A percentile compares a stretch with the other conserved stretches of the same genome.
Conservation (phyloP, 2,113 vertebrate genomes). For the Salvelinus namaycush region DNA sequence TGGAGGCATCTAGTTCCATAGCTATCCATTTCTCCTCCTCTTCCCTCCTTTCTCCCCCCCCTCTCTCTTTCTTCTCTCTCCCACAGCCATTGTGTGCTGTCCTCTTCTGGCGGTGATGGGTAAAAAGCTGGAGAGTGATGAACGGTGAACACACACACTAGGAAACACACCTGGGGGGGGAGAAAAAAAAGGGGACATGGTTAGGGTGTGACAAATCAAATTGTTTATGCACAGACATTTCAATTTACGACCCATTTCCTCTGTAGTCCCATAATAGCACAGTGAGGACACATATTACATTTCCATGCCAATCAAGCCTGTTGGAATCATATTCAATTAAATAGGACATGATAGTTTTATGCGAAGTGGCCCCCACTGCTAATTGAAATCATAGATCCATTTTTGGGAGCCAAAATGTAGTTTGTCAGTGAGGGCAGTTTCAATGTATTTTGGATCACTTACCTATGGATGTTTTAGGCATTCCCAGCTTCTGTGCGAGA, state of each 20-base stretch:
- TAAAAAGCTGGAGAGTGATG: neutral
- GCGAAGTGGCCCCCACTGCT: neutral
- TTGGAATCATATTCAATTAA: neutral
- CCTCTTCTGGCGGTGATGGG: neutral
- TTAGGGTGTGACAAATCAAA: neutral
- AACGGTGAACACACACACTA: slow-evolving; percentile 41
- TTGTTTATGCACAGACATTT: neutral
- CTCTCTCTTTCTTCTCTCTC: slow-evolving; percentile 11
- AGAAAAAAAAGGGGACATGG: neutral
- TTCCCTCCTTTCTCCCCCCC: neutral
- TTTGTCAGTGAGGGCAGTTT: neutral
- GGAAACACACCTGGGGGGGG: slow-evolving; percentile 39
- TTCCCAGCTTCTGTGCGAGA: slow-evolving; percentile 63
- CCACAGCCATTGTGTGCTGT: slow-evolving; percentile 29
- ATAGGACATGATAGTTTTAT: neutral
- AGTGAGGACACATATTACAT: neutral
- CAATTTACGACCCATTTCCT: neutral
- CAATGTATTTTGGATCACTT: neutral
- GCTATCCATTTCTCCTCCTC: neutral
- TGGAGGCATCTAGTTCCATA: slow-evolving; percentile 12
- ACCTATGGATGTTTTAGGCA: slow-evolving; percentile 57
- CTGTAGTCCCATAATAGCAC: neutral
- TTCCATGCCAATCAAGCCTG: neutral
- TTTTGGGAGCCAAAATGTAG: too few species aligned
- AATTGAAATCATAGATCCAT: neutral